Evolutionary conservation across 2,797 vertebrate species (phyloP), one percentile per base, ranked within the genome.

Genomic region (Acanthis flammea): DNA sequence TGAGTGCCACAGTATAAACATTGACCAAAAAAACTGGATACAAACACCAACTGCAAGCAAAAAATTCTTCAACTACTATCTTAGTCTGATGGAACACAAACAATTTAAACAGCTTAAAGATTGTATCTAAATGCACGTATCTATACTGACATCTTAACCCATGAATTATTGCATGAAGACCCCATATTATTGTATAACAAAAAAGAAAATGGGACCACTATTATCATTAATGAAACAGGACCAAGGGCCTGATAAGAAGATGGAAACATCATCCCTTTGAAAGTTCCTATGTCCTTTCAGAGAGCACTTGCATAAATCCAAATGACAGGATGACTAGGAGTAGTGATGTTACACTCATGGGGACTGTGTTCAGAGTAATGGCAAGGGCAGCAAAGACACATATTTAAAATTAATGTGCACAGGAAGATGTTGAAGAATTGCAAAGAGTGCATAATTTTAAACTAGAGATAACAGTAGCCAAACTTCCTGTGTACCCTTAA

Each of bases 401-500:
- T 80, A 13, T 80, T 86, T 85, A 30, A 96, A 89, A 89, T 63
- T n/a, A 75, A 90, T 70, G 37, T 62, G 22, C 31, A 37, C 23
- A 78, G 42, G 47, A 75, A 67, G 19, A 66, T 33, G 33, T 1
- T 58, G 25, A 82, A 84, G 50, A 65, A 78, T 47, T 84, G 30
- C 42, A 76, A 62, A 66, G n/a, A 66, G 10, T 45, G 75, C 33
- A 12, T 71, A 23, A 63, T 71, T 84, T 68, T 42, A 39, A 65
- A 42, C 16, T 50, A 50, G 23, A 75, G 25, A 25, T n/a, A 83
- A 25, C 3, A 83, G 31, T 13, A 30, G 33, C 21, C 22, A 12
- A 86, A 79, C 9, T 60, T 2, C 4, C 9, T 31, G 6, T 19
- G 6, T 44, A 33, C 21, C 18, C 60, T 82, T 54, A 71, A 71